A percentile compares a stretch with the other conserved stretches of the same genome.
Evolutionary conservation across 1,140 invertebrate species (phyloP).

Genomic region (Conus ventricosus): DNA sequence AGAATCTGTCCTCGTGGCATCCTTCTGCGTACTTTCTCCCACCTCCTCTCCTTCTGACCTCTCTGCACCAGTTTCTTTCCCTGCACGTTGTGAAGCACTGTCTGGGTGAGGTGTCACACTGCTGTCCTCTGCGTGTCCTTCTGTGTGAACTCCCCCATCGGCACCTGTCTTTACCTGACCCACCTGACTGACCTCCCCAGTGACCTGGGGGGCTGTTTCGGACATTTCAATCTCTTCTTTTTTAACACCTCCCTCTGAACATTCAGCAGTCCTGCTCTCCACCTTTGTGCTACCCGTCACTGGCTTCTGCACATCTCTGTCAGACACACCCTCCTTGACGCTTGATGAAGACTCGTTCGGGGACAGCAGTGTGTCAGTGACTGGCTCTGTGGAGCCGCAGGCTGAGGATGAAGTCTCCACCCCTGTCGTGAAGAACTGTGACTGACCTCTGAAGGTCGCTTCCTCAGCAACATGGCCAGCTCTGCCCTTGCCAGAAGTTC

Average conservation of each 20-base stretch:
- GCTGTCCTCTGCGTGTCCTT: no score
- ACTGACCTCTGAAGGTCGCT: background rate
- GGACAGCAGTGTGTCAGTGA: background rate
- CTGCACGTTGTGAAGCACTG: background rate
- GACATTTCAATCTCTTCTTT: no score
- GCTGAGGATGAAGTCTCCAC: background rate
- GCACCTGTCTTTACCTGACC: background rate
- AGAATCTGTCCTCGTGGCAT: background rate
- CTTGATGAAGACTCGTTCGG: no score
- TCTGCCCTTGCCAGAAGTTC: background rate
- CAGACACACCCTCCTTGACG: background rate
- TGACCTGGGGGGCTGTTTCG: background rate
- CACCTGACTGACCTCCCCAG: background rate
- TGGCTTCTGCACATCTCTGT: background rate
- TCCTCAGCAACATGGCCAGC: background rate
- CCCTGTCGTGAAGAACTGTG: background rate
- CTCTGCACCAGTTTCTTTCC: background rate
- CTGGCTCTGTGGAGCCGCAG: background rate
- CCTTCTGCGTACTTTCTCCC: background rate
- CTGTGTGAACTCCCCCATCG: background rate
- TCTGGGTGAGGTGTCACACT: no score
- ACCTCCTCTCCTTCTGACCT: background rate
- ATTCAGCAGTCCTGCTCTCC: background rate
- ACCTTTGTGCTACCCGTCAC: background rate
- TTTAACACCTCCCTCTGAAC: no score